Base-by-base conservation (phyloP, 1,140 invertebrate genomes). In the Dendrolimus punctatus region DNA sequence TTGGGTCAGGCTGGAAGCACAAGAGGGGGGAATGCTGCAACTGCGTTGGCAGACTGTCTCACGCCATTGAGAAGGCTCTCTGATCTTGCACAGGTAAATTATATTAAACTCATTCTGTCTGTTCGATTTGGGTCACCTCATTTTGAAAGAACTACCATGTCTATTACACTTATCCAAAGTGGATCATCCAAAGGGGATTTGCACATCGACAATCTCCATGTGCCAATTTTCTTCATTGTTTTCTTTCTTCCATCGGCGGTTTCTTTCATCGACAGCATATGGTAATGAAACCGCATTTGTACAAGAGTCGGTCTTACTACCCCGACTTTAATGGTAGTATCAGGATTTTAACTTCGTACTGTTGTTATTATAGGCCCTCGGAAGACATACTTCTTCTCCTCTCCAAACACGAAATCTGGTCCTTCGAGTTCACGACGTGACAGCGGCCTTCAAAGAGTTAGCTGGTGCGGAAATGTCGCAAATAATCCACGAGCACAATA, bases 351-450 rank as follows among this genome's bases (percentile, higher is more conserved):
- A 7, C 46, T n/a, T 39, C 36, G 2, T 7, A 48, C 8, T 38
- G 9, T 39, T 39, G 43, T 38, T n/a, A 10, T 73, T 73, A n/a
- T 85, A 92, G 85, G 90, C 92, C 49, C 87, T 94, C 49, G 90
- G 92, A n/a, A 88, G 91, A 42, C 91, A 93, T 57, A 93, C 93
- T 40, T 91, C 91, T n/a, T 90, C 93, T 0, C 92, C 93, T 0
- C 84, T 94, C 37, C 93, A 95, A 66, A 95, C 94, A 0, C 89
- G 93, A 40, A 94, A 94, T 71, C 84, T 96, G 40, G 92, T 95
- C 0, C 88, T 93, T 8, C 93, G 94, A 75, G 92, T 96, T 0
- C 91, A 92, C 64, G 93, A 94, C 73, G 93, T 95, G 36, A 91
- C 93, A 0, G 91, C 92, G n/a, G 92, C 93, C 9, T 95, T 94